These are phyloP conservation scores for Drosophila ogumai DNA, from an alignment of 1,140 invertebrate genomes.

Conservation along the genomic window DNA sequence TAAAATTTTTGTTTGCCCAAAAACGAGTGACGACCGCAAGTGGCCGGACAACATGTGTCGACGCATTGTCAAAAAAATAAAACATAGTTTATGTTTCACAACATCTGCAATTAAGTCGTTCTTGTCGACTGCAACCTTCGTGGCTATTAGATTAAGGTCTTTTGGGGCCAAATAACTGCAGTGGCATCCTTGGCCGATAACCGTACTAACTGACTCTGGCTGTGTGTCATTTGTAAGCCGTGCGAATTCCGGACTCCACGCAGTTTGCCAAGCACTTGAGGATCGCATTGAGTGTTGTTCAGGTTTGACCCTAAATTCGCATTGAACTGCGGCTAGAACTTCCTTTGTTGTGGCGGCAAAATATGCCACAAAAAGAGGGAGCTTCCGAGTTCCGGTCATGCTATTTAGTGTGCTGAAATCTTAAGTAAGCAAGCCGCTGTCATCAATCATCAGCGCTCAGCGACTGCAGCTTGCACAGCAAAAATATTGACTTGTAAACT, in stretches of 20 bases:
- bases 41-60: constrained; percentile 47
- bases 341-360: constrained; percentile 48
- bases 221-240: constrained; percentile 16
- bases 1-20: constrained; percentile 61
- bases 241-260: constrained; percentile 25
- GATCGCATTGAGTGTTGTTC: constrained; percentile 16
- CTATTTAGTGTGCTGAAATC: constrained; percentile 52
- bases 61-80: constrained; percentile 35
- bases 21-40: constrained; percentile 46
- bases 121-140: constrained; percentile 71
- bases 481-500: constrained; percentile 10
- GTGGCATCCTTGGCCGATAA: constrained; percentile 55
- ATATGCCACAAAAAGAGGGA: constrained; percentile 31
- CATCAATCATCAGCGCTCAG: constrained; percentile 23
- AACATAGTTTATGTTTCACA: constrained; percentile 43
- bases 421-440: constrained; percentile 45
- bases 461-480: background rate
- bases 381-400: constrained; percentile 63
- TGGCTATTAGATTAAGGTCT: constrained; percentile 75
- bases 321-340: constrained; percentile 33
- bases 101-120: constrained; percentile 61
- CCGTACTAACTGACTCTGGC: constrained; percentile 32
- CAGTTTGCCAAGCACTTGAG: constrained; percentile 44
- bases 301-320: constrained; percentile 22
- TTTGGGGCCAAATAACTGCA: constrained; percentile 56